Percentiles rank a stretch among this genome's conserved stretches.
Evolutionary conservation across 2,888 invertebrate species (phyloP).

Genomic region (Synergus laeviventris): DNA sequence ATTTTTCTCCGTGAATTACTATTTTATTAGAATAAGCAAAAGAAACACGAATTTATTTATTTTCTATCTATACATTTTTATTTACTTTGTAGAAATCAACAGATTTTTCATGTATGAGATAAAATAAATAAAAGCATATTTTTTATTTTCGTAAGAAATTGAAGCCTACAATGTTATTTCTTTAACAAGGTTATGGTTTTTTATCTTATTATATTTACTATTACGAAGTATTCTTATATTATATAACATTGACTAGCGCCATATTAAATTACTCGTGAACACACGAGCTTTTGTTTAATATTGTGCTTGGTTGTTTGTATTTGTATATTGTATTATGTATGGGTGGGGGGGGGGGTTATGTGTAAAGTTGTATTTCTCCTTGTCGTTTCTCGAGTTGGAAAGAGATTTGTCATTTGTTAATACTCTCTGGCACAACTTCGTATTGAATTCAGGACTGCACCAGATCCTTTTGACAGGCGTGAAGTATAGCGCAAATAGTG

Average conservation of each 20-base stretch:
- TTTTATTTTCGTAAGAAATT: too few species aligned
- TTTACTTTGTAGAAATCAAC: too few species aligned
- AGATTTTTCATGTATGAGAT: too few species aligned
- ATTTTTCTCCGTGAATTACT: too few species aligned
- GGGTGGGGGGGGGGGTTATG: too few species aligned
- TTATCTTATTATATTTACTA: too few species aligned
- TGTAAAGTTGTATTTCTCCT: conserved; percentile 3
- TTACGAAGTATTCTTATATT: neutral
- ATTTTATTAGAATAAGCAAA: too few species aligned
- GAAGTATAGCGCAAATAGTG: conserved; percentile 35
- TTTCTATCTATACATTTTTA: too few species aligned
- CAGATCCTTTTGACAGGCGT: conserved; percentile 33
- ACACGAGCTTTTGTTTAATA: neutral
- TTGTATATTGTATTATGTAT: neutral
- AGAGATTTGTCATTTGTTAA: conserved; percentile 40
- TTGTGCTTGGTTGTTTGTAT: neutral
- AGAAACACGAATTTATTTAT: too few species aligned
- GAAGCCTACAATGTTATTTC: too few species aligned
- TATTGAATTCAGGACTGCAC: conserved; percentile 37
- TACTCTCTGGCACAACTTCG: conserved; percentile 34
- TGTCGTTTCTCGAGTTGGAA: conserved; percentile 20
- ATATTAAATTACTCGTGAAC: neutral
- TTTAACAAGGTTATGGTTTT: too few species aligned
- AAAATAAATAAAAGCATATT: too few species aligned
- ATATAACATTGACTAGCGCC: neutral